Percentiles rank a stretch among this genome's conserved stretches.
phyloP scores from a whole-genome alignment of 2,797 vertebrate species.

The Mormyrops attenuatus region DNA sequence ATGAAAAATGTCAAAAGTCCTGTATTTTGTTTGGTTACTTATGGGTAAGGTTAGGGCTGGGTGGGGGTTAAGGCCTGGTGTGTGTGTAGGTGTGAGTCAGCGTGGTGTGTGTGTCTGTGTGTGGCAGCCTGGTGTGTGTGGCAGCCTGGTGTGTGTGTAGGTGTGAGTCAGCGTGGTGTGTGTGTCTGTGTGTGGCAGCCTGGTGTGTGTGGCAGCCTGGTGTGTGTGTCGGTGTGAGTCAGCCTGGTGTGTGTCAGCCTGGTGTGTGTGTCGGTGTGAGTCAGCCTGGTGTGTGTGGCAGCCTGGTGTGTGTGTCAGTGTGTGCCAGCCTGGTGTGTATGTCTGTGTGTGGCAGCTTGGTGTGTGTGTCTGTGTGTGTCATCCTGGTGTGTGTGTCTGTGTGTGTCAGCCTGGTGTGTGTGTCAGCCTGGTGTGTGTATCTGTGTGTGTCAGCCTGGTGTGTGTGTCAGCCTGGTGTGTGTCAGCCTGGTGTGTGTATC shows the following conservation, averaged over 20 bases:
- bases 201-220: neutral
- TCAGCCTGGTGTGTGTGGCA: neutral
- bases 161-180: neutral
- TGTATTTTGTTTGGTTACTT: neutral
- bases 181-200: neutral
- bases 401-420: neutral
- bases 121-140: neutral
- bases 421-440: conserved; percentile 12
- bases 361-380: conserved; percentile 18
- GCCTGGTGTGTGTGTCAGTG: neutral
- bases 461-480: neutral
- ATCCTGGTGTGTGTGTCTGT: neutral
- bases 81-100: neutral
- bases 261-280: neutral
- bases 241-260: neutral
- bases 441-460: neutral
- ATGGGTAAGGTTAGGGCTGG: neutral
- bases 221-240: conserved; percentile 16
- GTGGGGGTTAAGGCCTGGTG: neutral
- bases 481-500: neutral
- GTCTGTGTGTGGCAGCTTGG: neutral
- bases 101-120: conserved; percentile 5
- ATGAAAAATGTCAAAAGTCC: neutral
- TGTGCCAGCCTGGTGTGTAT: neutral
- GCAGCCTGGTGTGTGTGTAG: neutral